Evolutionary conservation across 2,797 vertebrate species (phyloP).

Genomic region (Helostoma temminkii): DNA sequence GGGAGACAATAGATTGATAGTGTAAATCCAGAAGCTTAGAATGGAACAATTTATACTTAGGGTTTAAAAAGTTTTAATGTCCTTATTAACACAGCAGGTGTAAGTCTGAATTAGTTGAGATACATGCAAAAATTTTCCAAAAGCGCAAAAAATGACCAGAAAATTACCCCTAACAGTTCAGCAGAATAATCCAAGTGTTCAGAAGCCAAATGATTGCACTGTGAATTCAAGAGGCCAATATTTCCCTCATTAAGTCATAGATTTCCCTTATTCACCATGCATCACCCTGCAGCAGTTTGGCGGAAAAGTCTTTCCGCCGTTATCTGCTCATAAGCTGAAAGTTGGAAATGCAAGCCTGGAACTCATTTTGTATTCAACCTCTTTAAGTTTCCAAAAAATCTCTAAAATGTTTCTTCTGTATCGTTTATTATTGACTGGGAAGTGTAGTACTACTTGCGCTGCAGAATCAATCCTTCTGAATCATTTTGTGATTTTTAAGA

Average conservation of each 20-base stretch:
- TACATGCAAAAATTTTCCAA: not conserved
- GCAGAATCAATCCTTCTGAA: conserved; percentile 1
- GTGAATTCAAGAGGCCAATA: conserved; percentile 40
- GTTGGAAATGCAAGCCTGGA: conserved; percentile 14
- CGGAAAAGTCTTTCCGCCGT: conserved; percentile 4
- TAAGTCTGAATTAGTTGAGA: conserved; percentile 3
- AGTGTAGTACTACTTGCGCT: conserved; percentile 2
- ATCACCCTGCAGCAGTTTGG: conserved; percentile 36
- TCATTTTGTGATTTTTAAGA: conserved; percentile 9
- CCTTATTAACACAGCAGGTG: conserved; percentile 9
- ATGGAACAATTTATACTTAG: not conserved
- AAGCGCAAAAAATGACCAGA: conserved; percentile 3
- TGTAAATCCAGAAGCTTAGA: not conserved
- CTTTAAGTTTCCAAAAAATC: conserved; percentile 20
- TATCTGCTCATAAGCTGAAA: conserved; percentile 33
- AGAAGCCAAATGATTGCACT: conserved; percentile 49
- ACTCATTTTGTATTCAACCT: conserved; percentile 28
- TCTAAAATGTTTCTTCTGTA: conserved; percentile 9
- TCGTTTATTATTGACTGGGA: conserved; percentile 24
- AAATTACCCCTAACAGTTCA: conserved; percentile 18
- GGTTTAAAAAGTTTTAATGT: not conserved
- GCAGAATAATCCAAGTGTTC: conserved; percentile 29
- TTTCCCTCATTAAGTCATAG: conserved; percentile 51
- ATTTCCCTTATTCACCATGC: conserved; percentile 31
- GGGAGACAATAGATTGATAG: not conserved